These are phyloP conservation scores for Avahi laniger DNA, from an alignment of 2,797 vertebrate species.

Conservation along the genomic window DNA sequence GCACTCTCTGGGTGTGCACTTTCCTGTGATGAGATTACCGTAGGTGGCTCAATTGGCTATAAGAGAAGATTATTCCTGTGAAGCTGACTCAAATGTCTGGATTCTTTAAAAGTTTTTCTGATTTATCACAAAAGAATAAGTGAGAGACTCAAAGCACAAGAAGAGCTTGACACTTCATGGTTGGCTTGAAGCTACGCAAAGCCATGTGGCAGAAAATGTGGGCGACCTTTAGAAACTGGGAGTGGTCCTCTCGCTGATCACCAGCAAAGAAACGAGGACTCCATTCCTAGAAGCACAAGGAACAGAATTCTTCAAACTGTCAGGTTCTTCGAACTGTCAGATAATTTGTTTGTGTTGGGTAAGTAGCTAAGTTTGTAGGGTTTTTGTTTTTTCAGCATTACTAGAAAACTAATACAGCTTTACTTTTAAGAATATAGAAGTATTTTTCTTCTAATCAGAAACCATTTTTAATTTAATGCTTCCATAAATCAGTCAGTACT, in stretches of 20 bases:
- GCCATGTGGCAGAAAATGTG: rapidly evolving
- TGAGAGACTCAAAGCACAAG: neutral
- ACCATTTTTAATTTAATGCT: neutral
- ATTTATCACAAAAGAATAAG: neutral
- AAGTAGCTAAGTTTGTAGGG: neutral
- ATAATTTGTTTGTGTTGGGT: neutral
- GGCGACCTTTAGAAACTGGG: too few species aligned
- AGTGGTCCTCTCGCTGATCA: rapidly evolving
- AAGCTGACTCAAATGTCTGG: neutral
- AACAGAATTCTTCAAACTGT: neutral
- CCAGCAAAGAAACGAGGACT: neutral
- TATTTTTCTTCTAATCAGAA: neutral
- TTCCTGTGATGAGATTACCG: neutral
- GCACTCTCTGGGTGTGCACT: rapidly evolving
- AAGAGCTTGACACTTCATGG: neutral
- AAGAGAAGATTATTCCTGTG: neutral
- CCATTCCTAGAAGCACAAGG: neutral
- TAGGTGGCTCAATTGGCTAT: neutral
- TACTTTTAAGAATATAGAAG: neutral
- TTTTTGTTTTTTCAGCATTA: neutral
- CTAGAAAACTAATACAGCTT: neutral
- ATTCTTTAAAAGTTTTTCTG: neutral
- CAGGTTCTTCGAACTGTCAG: neutral
- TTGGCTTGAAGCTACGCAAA: neutral
- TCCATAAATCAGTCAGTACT: neutral